Conservation (phyloP, 2,888 invertebrate genomes). For the Volucella bombylans region DNA sequence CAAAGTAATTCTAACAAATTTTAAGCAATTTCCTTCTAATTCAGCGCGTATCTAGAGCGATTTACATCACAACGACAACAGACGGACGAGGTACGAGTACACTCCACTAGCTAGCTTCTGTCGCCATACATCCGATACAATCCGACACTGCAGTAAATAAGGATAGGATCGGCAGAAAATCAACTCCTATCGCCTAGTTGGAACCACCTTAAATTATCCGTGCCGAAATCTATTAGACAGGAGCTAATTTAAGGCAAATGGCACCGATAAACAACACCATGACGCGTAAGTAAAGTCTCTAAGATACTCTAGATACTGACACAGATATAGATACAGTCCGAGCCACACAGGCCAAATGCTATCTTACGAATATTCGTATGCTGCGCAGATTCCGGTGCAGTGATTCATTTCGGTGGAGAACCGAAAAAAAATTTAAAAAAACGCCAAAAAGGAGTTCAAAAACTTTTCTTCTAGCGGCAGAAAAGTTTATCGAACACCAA, state of each 20-base stretch:
- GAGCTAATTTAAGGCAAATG: constrained; percentile 73
- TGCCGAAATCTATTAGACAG: constrained; percentile 74
- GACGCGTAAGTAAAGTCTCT: constrained; percentile 71
- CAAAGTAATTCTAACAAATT: constrained; percentile 70
- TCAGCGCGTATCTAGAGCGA: constrained; percentile 64
- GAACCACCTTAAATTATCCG: constrained; percentile 73
- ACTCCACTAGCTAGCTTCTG: constrained; percentile 62
- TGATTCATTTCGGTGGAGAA: constrained; percentile 67
- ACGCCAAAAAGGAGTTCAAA: constrained; percentile 35
- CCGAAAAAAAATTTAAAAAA: constrained; percentile 19
- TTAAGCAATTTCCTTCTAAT: constrained; percentile 71
- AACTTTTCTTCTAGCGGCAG: constrained; percentile 49
- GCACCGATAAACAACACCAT: constrained; percentile 73
- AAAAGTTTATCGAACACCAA: constrained; percentile 54
- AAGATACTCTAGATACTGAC: constrained; percentile 26
- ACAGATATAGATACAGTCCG: constrained; percentile 9
- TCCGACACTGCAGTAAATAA: constrained; percentile 43
- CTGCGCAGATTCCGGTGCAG: constrained; percentile 64
- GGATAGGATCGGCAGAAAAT: constrained; percentile 50
- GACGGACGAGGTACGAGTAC: constrained; percentile 3
- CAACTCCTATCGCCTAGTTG: constrained; percentile 44
- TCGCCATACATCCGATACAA: constrained; percentile 63
- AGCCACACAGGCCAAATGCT: not conserved
- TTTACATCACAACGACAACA: constrained; percentile 42
- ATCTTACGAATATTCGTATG: not conserved